Conservation (phyloP, 2,797 vertebrate genomes). For the Notolabrus celidotus region DNA sequence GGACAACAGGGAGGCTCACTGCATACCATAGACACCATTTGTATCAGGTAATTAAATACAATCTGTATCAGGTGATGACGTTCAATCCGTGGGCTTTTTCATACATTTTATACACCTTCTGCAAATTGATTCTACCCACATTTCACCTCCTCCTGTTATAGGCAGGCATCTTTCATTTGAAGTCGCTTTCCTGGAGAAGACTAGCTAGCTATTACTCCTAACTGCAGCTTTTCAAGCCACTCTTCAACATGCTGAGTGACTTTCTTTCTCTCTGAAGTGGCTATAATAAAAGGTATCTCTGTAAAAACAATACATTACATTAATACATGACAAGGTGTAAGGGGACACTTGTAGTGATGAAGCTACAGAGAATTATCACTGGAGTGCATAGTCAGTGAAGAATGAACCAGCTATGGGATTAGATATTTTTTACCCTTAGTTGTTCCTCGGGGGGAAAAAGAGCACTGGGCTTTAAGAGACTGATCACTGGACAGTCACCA, state of each 20-base stretch:
- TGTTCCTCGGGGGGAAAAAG: too few relatives aligned
- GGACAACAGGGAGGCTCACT: background rate
- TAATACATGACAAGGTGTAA: background rate
- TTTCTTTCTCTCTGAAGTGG: background rate
- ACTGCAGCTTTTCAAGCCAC: background rate
- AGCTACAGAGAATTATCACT: background rate
- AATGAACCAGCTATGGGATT: background rate
- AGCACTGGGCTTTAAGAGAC: background rate
- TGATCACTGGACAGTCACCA: background rate
- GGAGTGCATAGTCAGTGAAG: background rate
- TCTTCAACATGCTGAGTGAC: background rate
- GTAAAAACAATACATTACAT: slow-evolving; percentile 4
- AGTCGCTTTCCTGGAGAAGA: background rate
- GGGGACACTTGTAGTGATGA: background rate
- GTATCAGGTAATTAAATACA: slow-evolving; percentile 8
- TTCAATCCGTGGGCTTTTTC: slow-evolving; percentile 16
- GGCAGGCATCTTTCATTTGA: background rate
- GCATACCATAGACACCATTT: slow-evolving; percentile 9
- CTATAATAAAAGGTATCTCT: background rate
- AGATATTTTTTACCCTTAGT: too few relatives aligned
- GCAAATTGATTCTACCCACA: slow-evolving; percentile 21
- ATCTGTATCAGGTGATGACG: slow-evolving; percentile 28
- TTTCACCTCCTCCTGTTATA: background rate
- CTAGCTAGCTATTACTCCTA: background rate
- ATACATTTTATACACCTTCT: slow-evolving; percentile 10